Base-by-base conservation (phyloP, 30 jellyfish, hydroid and myxozoan genomes). In the Morbakka virulenta region DNA sequence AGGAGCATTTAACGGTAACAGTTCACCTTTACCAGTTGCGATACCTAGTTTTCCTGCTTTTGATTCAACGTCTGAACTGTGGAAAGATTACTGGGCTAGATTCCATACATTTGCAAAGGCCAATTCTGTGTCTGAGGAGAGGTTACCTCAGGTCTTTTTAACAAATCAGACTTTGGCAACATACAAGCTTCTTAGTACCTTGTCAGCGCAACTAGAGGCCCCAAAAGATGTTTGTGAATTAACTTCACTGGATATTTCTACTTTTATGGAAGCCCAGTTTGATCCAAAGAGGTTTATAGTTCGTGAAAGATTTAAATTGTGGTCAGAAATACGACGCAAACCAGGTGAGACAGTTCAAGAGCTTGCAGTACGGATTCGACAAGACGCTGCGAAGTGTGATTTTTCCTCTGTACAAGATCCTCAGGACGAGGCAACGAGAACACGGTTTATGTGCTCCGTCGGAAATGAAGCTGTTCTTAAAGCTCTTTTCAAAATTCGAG, bases 291-390 rank as follows among this genome's bases (percentile, higher is more conserved):
- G 84, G 4, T 78, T 78, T 66, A 52, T 78, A 13, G n/a, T n/a
- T n/a, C n/a, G n/a, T n/a, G n/a, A n/a, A n/a, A n/a, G n/a, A n/a
- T n/a, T n/a, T n/a, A n/a, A n/a, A n/a, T n/a, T n/a, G n/a, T n/a
- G n/a, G n/a, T n/a, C n/a, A n/a, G n/a, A n/a, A n/a, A n/a, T n/a
- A n/a, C n/a, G n/a, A n/a, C n/a, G n/a, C n/a, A n/a, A n/a, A n/a
- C n/a, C n/a, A n/a, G n/a, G n/a, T n/a, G 89, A 78, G 52, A 78
- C 89, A 27, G 17, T 78, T 3, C 87, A 78, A 21, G 89, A 64
- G 25, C 31, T 66, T 3, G 87, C 85, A 2, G 73, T 85, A 49
- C 34, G 51, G 2, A 68, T 66, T 48, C 85, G 89, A 27, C 84
- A 78, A 48, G 84, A 78, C 32, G 89, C 89, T 48, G 74, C 87